Percentiles rank a stretch among this genome's conserved stretches.
phyloP scores from a whole-genome alignment of 2,888 invertebrate species.

The Caenorhabditis uteleia region DNA sequence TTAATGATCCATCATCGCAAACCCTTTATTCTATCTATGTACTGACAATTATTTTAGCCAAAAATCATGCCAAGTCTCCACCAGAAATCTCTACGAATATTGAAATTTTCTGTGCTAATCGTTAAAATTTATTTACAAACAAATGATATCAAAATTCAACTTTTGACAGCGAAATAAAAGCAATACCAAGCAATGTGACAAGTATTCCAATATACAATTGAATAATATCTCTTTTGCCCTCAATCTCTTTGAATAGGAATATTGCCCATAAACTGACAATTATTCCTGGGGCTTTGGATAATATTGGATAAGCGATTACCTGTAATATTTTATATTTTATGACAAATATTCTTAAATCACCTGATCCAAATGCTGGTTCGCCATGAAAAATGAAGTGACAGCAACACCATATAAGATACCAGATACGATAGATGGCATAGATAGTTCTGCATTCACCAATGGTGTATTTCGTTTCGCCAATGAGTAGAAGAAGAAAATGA shows the following conservation, averaged over 20 bases:
- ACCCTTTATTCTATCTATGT: too few species aligned
- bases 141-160: constrained; percentile 42
- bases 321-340: too few species aligned
- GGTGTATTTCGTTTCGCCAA: constrained; percentile 40
- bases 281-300: constrained; percentile 49
- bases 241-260: constrained; percentile 52
- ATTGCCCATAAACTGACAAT: constrained; percentile 52
- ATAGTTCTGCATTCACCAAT: constrained; percentile 49
- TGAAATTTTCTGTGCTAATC: too few species aligned
- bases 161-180: constrained; percentile 52
- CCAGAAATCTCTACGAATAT: too few species aligned
- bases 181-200: constrained; percentile 44
- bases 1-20: too few species aligned
- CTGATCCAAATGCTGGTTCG: constrained; percentile 56
- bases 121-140: too few species aligned
- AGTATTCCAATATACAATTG: constrained; percentile 39
- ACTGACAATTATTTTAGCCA: too few species aligned
- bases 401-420: constrained; percentile 50
- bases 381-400: constrained; percentile 44
- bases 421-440: constrained; percentile 41
- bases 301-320: constrained; percentile 54
- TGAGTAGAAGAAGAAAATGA: constrained; percentile 69
- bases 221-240: constrained; percentile 44
- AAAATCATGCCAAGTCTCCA: too few species aligned
- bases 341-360: constrained; percentile 16